A percentile compares a stretch with the other conserved stretches of the same genome.
Conservation (phyloP, 2,113 vertebrate species). For the Loxodonta africana region DNA sequence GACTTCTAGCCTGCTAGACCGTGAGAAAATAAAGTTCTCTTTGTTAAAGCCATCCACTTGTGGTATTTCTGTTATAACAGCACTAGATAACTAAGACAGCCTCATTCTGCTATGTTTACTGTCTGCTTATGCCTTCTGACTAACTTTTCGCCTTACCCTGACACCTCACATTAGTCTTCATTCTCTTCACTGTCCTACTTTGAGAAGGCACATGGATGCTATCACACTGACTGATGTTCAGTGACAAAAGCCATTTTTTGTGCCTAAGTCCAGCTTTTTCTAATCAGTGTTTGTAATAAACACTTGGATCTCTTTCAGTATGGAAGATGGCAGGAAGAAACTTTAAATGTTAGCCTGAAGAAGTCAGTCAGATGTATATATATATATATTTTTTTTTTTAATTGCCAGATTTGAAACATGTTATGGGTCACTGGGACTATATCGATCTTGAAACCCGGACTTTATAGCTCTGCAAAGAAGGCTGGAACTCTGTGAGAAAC, state of each 20-base stretch:
- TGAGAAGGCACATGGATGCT: not conserved
- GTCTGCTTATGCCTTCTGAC: not conserved
- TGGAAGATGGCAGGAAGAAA: not conserved
- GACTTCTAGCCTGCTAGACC: too few species aligned
- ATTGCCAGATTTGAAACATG: not conserved
- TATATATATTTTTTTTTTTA: not conserved
- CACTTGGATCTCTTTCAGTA: not conserved
- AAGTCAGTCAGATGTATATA: not conserved
- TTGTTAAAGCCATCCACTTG: too few species aligned
- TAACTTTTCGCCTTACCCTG: not conserved
- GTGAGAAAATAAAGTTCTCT: too few species aligned
- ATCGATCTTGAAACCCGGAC: not conserved
- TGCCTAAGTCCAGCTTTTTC: not conserved
- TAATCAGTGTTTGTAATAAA: not conserved
- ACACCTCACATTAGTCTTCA: fast-evolving
- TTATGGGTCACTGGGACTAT: not conserved
- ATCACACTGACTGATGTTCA: not conserved
- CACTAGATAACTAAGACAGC: too few species aligned
- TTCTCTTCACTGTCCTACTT: not conserved
- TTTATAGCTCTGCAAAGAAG: not conserved
- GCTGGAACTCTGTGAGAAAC: not conserved
- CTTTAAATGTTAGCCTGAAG: not conserved
- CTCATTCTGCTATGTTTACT: not conserved
- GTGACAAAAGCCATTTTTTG: not conserved
- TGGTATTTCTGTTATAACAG: too few species aligned